Conservation (phyloP, 1,140 invertebrate species). For the Dufourea novaeangliae region DNA sequence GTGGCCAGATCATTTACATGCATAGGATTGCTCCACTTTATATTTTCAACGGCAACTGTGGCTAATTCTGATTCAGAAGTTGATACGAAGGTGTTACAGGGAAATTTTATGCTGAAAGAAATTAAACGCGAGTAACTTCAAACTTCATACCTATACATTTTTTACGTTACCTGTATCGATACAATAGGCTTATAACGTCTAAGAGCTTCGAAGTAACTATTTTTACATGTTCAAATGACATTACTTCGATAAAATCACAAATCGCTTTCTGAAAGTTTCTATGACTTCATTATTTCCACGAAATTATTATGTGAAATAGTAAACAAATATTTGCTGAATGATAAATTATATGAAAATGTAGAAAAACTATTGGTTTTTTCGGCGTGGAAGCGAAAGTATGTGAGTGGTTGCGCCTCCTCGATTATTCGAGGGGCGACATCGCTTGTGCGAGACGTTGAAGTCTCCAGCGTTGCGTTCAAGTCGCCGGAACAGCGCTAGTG, state of each 20-base stretch:
- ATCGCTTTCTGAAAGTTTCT: background rate
- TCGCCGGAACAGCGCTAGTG: background rate
- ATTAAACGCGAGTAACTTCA: background rate
- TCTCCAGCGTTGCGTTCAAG: background rate
- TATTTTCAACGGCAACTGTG: background rate
- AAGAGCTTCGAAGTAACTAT: background rate
- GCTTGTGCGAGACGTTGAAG: background rate
- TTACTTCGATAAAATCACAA: background rate
- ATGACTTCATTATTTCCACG: background rate
- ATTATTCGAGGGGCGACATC: background rate
- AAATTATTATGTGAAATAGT: background rate
- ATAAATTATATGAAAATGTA: background rate
- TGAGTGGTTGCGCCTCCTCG: too few species aligned
- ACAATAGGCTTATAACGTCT: background rate
- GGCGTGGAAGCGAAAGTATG: too few species aligned
- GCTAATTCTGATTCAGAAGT: background rate
- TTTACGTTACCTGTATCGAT: background rate
- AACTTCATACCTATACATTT: background rate
- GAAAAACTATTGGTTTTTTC: too few species aligned
- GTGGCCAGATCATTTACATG: background rate
- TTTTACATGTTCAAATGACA: background rate
- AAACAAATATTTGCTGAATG: background rate
- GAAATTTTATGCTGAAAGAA: conserved; percentile 1
- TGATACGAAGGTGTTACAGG: background rate
- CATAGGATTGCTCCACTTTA: background rate